Evolutionary conservation across 2,113 vertebrate genomes (phyloP).

Genomic region (Pontoporia blainvillei): DNA sequence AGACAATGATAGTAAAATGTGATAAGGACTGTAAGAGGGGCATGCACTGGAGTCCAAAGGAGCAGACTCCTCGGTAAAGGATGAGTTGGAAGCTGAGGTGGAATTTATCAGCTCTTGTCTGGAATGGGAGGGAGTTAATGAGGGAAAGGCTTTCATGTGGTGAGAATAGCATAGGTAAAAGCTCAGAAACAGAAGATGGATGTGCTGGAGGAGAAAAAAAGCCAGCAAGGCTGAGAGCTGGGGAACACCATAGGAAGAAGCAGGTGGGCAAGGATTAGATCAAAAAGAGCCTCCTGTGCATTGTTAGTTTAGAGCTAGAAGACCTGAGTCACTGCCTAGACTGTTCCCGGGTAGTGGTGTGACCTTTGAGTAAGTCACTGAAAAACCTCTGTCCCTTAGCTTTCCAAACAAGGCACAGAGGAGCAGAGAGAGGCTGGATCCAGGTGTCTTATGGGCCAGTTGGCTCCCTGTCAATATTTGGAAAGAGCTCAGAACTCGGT

Average conservation of each 20-base stretch:
- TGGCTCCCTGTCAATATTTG: neutral
- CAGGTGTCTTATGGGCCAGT: neutral
- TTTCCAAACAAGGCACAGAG: neutral
- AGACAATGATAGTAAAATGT: neutral
- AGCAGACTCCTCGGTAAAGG: neutral
- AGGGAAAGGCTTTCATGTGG: neutral
- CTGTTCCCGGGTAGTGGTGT: neutral
- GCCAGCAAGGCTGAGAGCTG: neutral
- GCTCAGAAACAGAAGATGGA: neutral
- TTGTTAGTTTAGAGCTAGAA: neutral
- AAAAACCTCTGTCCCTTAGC: neutral
- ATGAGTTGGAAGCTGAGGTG: neutral
- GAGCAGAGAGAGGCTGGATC: neutral
- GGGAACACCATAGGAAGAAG: neutral
- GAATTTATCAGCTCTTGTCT: neutral
- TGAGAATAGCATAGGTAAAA: neutral
- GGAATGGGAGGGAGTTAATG: neutral
- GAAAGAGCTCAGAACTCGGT: neutral
- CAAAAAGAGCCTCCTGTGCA: neutral
- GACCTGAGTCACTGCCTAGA: neutral
- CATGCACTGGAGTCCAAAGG: neutral
- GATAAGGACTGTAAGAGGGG: neutral
- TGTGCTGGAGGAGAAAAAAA: neutral
- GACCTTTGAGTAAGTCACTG: neutral
- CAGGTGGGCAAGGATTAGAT: neutral